A percentile compares a stretch with the other conserved stretches of the same genome.
Evolutionary conservation across 30 jellyfish, hydroid and myxozoan species (phyloP).

Genomic region (Hydra vulgaris): DNA sequence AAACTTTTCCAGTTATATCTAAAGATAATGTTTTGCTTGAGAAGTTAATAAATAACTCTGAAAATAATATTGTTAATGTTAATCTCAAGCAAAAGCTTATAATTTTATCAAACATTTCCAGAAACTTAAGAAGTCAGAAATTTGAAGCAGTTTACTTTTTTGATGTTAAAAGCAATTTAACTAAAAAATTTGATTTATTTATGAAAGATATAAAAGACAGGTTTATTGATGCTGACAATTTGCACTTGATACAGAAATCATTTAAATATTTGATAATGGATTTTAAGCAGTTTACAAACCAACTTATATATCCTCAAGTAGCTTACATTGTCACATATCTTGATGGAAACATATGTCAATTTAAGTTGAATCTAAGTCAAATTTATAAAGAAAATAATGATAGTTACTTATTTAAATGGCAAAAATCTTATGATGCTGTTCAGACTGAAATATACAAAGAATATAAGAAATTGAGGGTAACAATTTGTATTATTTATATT

Average conservation of each 20-base stretch:
- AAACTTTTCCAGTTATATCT: background rate
- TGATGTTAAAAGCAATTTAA: constrained; percentile 4
- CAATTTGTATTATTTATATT: background rate
- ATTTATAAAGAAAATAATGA: background rate
- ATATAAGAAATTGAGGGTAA: background rate
- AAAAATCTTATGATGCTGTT: background rate
- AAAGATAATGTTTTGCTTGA: background rate
- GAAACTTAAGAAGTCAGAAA: background rate
- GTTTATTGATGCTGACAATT: background rate
- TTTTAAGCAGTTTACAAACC: background rate
- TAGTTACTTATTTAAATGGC: constrained; percentile 12
- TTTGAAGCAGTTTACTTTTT: background rate
- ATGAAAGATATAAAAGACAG: background rate
- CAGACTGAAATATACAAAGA: background rate
- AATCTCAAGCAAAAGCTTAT: background rate
- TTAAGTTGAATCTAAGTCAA: constrained; percentile 7
- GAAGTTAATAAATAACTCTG: background rate
- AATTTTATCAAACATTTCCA: background rate
- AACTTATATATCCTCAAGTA: constrained; percentile 16
- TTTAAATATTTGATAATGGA: background rate
- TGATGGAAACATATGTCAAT: constrained; percentile 20
- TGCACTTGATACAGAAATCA: background rate
- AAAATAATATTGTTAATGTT: background rate
- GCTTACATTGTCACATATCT: background rate
- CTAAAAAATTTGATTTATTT: background rate